Conservation (phyloP, 2,888 invertebrate genomes). For the Physocephala rufipes region DNA sequence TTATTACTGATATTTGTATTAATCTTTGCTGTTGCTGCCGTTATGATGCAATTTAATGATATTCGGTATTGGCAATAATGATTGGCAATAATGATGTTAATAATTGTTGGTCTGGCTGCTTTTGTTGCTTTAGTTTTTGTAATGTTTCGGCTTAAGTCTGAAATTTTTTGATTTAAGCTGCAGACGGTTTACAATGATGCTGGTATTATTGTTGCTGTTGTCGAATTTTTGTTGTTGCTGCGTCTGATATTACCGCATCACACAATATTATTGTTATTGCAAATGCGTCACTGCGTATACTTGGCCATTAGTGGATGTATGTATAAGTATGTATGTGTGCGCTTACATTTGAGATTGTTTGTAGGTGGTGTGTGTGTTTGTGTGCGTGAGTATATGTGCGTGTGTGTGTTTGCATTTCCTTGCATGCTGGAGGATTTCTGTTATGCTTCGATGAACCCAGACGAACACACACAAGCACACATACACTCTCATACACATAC, state of each 20-base stretch:
- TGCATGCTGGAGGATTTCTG: slow-evolving; percentile 1
- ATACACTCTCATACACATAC: neutral
- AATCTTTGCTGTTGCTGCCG: slow-evolving; percentile 3
- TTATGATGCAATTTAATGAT: neutral
- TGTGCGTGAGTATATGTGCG: slow-evolving; percentile 29
- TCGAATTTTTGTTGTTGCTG: slow-evolving; percentile 16
- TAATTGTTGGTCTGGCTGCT: slow-evolving; percentile 16
- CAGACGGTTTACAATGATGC: slow-evolving; percentile 33
- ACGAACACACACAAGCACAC: slow-evolving; percentile 6
- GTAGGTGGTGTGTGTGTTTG: slow-evolving; percentile 15
- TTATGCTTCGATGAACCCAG: too few relatives aligned
- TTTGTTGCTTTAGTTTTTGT: slow-evolving; percentile 7
- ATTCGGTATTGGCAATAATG: slow-evolving; percentile 9
- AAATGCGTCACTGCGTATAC: neutral
- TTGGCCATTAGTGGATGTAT: neutral
- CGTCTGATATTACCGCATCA: slow-evolving; percentile 18
- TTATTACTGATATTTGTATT: slow-evolving; percentile 22
- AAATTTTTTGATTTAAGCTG: slow-evolving; percentile 43
- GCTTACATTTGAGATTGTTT: too few relatives aligned
- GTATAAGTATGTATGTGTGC: slow-evolving; percentile 23
- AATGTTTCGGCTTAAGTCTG: slow-evolving; percentile 34
- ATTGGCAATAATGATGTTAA: slow-evolving; percentile 1
- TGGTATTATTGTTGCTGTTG: slow-evolving; percentile 12
- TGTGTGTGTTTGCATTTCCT: slow-evolving; percentile 19
- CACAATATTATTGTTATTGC: slow-evolving; percentile 19